These are phyloP conservation scores for Melanerpes formicivorus DNA, from an alignment of 2,113 vertebrate species.

Conservation along the genomic window DNA sequence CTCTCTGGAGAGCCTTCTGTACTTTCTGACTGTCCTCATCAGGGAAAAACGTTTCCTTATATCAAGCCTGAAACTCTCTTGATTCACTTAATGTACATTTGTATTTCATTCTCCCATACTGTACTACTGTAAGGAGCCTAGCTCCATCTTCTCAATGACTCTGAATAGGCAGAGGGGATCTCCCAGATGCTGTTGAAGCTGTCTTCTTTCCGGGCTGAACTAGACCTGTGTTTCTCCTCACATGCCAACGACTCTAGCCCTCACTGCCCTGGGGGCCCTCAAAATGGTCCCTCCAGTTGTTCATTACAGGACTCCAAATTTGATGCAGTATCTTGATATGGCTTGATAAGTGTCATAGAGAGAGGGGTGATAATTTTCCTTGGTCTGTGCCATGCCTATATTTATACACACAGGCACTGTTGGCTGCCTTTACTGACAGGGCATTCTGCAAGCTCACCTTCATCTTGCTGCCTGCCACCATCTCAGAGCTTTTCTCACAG, in stretches of 20 bases:
- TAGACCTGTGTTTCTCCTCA: neutral
- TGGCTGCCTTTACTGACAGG: neutral
- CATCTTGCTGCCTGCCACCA: neutral
- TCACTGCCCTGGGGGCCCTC: neutral
- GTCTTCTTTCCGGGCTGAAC: neutral
- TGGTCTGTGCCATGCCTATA: neutral
- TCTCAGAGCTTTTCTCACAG: neutral
- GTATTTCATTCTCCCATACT: too few species aligned
- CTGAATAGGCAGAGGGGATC: too few species aligned
- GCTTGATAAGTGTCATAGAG: too few species aligned
- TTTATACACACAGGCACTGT: neutral
- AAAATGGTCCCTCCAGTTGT: neutral
- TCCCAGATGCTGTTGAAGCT: too few species aligned
- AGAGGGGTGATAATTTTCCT: neutral
- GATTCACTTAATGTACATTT: too few species aligned
- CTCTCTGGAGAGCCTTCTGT: too few species aligned
- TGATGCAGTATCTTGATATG: rapidly evolving
- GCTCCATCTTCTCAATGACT: too few species aligned
- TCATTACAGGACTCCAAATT: neutral
- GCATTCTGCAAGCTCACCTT: rapidly evolving
- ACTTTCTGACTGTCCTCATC: too few species aligned
- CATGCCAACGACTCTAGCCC: rapidly evolving
- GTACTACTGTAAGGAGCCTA: too few species aligned
- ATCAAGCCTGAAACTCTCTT: too few species aligned
- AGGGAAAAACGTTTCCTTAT: too few species aligned